Conservation (phyloP, 2,113 vertebrate genomes). For the Rhinopomastus cyanomelas region DNA sequence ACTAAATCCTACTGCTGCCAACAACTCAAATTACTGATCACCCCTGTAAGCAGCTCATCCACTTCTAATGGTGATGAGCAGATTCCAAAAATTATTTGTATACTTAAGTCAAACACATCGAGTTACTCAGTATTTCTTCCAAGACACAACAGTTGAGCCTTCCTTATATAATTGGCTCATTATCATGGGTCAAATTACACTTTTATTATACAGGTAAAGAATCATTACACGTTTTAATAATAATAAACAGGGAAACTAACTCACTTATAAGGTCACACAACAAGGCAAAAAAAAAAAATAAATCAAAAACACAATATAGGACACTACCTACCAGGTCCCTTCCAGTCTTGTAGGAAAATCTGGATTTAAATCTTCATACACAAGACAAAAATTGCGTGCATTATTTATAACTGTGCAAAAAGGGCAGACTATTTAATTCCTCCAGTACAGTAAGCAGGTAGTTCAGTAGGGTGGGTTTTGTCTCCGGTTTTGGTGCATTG, state of each 20-base stretch:
- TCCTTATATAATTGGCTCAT: neutral
- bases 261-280: neutral
- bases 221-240: neutral
- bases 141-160: neutral
- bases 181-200: neutral
- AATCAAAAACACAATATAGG: neutral
- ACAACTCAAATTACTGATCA: neutral
- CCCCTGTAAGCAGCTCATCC: neutral
- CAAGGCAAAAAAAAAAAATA: neutral
- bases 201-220: neutral
- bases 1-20: neutral
- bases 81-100: constrained; percentile 4
- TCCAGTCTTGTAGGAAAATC: neutral
- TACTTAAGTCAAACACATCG: neutral
- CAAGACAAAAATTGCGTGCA: neutral
- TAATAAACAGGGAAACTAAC: neutral
- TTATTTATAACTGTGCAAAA: neutral
- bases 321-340: neutral
- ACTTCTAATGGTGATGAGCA: neutral
- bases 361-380: neutral
- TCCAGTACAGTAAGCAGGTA: neutral
- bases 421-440: neutral
- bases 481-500: neutral
- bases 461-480: neutral
- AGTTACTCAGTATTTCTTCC: neutral